These are phyloP conservation scores for Schlechtendalia chinensis DNA, from an alignment of 1,140 invertebrate species.

Conservation along the genomic window DNA sequence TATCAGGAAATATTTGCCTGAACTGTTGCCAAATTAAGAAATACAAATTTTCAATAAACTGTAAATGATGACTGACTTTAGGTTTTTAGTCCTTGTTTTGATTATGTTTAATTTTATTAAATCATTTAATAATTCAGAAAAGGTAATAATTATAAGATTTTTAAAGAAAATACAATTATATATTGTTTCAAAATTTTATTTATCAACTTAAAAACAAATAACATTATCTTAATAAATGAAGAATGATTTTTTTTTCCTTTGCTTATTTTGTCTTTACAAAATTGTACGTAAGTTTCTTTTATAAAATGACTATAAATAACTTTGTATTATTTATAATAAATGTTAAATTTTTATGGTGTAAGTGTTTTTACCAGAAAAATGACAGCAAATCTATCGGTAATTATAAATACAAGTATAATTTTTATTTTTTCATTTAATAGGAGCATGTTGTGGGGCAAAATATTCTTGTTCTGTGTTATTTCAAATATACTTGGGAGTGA, in stretches of 20 bases:
- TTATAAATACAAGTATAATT: constrained; percentile 45
- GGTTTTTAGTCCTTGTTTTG: background rate
- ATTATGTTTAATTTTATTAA: background rate
- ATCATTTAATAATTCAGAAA: background rate
- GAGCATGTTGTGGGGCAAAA: constrained; percentile 19
- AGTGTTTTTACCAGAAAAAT: constrained; percentile 40
- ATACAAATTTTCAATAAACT: background rate
- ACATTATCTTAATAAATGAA: constrained; percentile 50
- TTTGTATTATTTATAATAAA: constrained; percentile 47
- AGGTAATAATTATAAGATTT: too few relatives aligned
- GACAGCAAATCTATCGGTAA: constrained; percentile 41
- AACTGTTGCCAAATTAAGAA: constrained; percentile 43
- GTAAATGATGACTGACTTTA: background rate
- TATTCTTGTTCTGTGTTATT: constrained; percentile 45
- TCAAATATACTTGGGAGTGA: constrained; percentile 14
- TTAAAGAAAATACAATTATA: background rate
- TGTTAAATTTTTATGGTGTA: constrained; percentile 47
- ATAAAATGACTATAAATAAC: constrained; percentile 49
- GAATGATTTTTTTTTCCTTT: constrained; percentile 50
- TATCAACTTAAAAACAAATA: constrained; percentile 48
- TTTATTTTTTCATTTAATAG: constrained; percentile 23
- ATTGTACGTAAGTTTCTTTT: constrained; percentile 50
- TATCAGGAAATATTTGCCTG: constrained; percentile 61
- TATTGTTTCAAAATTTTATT: constrained; percentile 50
- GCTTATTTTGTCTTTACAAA: constrained; percentile 50